Evolutionary conservation across 64 coral and sea anemone genomes (phyloP), one percentile per base, ranked within the genome.

Genomic region (Trachythela sp.): DNA sequence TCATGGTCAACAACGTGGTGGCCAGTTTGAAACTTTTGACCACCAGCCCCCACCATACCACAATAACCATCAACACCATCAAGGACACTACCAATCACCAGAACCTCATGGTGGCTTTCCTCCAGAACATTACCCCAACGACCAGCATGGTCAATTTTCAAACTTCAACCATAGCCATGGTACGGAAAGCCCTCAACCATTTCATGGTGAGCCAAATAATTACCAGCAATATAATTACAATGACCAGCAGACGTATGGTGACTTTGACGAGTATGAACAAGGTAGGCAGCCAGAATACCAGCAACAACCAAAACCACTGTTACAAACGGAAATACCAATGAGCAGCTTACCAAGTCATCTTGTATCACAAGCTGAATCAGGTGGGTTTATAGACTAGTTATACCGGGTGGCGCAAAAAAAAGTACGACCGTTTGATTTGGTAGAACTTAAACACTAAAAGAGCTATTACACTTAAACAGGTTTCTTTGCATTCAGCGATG

Each of bases 211-310:
- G 32, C 37, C 80, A 29, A 84, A 58, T 31, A 20, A 64, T 6
- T 64, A 64, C 26, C 92, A 94, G 39, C 92, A 87, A 31, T 97
- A 97, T 91, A 91, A 97, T 84, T 97, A 97, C 39, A 70, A 60
- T 32, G 60, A 58, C 9, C 84, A 91, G 24, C 64, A 84, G 27
- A 39, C 75, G 30, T 48, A 84, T 1, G 40, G 39, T 13, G 39
- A 68, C 22, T 64, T 64, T 64, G 56, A 64, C 42, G 4, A 45
- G 42, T 45, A 45, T 45, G 42, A 45, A 45, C 42, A 45, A 45
- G 42, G 42, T 45, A 45, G 42, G 42, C 42, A 45, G 11, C 42
- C 4, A 11, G 42, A 45, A 11, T 45, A 45, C 20, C 56, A 64
- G 26, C 56, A 20, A 64, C 56, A 64, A 26, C 56, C 56, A n/a